phyloP scores from a whole-genome alignment of 2,113 vertebrate species.

The Rhizomys pruinosus region DNA sequence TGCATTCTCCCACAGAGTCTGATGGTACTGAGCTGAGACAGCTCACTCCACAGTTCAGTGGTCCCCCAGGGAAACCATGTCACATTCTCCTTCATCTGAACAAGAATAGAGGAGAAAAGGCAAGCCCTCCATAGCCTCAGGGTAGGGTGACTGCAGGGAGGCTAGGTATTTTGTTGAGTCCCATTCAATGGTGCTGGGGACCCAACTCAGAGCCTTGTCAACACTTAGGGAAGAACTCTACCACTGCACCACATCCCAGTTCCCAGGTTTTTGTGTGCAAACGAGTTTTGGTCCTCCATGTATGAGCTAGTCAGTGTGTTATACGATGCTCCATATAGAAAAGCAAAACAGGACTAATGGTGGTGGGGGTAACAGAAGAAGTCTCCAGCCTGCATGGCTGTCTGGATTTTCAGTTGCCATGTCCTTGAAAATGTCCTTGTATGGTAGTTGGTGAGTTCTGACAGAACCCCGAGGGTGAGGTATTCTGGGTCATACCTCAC shows the following conservation, averaged over 20 bases:
- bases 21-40: too few species aligned
- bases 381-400: neutral
- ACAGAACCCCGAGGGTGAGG: too few species aligned
- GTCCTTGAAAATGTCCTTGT: neutral
- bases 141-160: neutral
- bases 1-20: neutral
- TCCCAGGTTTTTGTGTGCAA: neutral
- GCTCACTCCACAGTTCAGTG: fast-evolving
- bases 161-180: neutral
- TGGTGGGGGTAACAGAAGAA: neutral
- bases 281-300: neutral
- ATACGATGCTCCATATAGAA: neutral
- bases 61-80: neutral
- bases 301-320: neutral
- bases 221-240: neutral
- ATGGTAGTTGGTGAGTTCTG: neutral
- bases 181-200: neutral
- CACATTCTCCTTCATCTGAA: neutral
- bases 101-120: neutral
- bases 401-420: too few species aligned
- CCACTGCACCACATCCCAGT: neutral
- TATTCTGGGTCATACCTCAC: neutral
- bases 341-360: neutral
- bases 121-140: neutral
- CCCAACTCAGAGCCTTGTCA: neutral